These are phyloP conservation scores for Zingel zingel DNA, from an alignment of 2,113 vertebrate genomes.

Conservation along the genomic window DNA sequence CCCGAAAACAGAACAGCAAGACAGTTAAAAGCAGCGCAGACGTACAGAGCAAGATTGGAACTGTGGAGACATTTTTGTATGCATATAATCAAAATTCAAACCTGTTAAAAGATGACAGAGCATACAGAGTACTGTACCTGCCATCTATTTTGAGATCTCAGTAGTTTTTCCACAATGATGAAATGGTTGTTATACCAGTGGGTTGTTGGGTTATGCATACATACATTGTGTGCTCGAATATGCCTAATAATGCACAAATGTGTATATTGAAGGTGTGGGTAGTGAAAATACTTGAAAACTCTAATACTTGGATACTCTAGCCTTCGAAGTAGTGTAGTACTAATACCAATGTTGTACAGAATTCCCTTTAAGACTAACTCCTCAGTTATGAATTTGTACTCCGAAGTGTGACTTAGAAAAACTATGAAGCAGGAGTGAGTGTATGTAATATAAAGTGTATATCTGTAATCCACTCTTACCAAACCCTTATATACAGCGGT, in stretches of 20 bases:
- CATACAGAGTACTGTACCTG: constrained; percentile 56
- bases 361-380: constrained; percentile 82
- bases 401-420: constrained; percentile 83
- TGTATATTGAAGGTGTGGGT: constrained; percentile 67
- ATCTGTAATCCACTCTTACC: constrained; percentile 78
- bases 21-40: constrained; percentile 24
- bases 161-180: constrained; percentile 87
- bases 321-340: constrained; percentile 85
- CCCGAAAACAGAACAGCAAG: background rate
- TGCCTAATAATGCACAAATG: constrained; percentile 68
- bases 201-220: constrained; percentile 68
- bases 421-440: constrained; percentile 72
- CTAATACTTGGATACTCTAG: constrained; percentile 82
- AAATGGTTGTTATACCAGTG: constrained; percentile 84
- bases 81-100: constrained; percentile 26
- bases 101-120: constrained; percentile 53
- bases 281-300: constrained; percentile 80
- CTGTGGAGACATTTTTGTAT: constrained; percentile 4
- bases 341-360: constrained; percentile 85
- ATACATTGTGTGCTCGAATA: constrained; percentile 67
- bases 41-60: constrained; percentile 4
- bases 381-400: constrained; percentile 80
- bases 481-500: constrained; percentile 83
- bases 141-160: constrained; percentile 57
- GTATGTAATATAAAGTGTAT: constrained; percentile 72